Conservation (phyloP, 2,113 vertebrate species). For the Seriola rivoliana region DNA sequence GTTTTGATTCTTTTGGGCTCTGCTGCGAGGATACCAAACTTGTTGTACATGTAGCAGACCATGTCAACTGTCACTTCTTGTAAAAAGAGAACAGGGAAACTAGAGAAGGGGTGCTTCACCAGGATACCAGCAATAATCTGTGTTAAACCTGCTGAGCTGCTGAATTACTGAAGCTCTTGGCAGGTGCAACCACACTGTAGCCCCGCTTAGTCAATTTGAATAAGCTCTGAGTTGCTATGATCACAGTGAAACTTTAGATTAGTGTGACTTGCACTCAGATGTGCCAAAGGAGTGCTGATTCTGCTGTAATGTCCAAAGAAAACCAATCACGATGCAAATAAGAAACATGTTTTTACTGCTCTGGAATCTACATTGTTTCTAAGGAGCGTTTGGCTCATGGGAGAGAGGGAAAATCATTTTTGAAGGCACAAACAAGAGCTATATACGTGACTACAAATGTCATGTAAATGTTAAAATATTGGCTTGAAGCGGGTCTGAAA, state of each 20-base stretch:
- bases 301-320: constrained; percentile 22
- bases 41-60: constrained; percentile 45
- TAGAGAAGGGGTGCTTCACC: constrained; percentile 1
- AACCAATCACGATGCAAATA: constrained; percentile 37
- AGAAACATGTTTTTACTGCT: background rate
- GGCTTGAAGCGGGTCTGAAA: constrained; percentile 1
- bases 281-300: constrained; percentile 7
- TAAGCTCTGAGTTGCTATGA: constrained; percentile 32
- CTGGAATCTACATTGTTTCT: constrained; percentile 2
- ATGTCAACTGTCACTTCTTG: constrained; percentile 58
- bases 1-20: constrained; percentile 43
- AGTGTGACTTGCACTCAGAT: constrained; percentile 22
- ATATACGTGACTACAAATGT: background rate
- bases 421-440: constrained; percentile 14
- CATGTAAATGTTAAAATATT: background rate
- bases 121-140: constrained; percentile 40
- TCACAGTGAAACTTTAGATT: constrained; percentile 43
- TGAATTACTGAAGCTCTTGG: constrained; percentile 47
- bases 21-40: constrained; percentile 24
- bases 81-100: constrained; percentile 24
- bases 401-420: background rate
- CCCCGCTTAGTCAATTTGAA: constrained; percentile 55
- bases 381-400: background rate
- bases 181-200: constrained; percentile 45
- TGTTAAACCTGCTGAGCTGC: constrained; percentile 50